These are phyloP conservation scores for Standfussiana lucernea DNA, from an alignment of 2,888 invertebrate genomes.

Conservation along the genomic window DNA sequence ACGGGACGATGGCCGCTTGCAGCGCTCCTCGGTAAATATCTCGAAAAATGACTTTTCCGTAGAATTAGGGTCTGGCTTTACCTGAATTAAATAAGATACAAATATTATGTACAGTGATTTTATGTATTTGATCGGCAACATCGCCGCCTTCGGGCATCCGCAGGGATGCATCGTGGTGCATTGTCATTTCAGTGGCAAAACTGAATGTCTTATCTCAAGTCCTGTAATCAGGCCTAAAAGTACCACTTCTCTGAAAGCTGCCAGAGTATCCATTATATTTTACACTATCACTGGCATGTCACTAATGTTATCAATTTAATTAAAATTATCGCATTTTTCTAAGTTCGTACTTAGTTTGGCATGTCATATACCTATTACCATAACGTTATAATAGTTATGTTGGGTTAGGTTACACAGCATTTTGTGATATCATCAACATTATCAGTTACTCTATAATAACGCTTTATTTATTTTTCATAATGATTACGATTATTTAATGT, in stretches of 20 bases:
- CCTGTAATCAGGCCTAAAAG: no score
- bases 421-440: not conserved
- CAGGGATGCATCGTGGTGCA: not conserved
- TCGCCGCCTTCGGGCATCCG: not conserved
- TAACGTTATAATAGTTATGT: not conserved
- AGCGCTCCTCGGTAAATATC: constrained; percentile 88
- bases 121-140: not conserved
- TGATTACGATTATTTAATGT: not conserved
- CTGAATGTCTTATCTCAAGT: not conserved
- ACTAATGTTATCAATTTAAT: not conserved
- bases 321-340: not conserved
- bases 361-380: not conserved
- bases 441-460: not conserved
- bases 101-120: not conserved
- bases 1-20: constrained; percentile 90
- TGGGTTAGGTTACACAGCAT: not conserved
- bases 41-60: constrained; percentile 90
- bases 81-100: constrained; percentile 69
- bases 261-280: no score
- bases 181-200: not conserved
- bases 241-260: no score
- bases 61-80: constrained; percentile 72
- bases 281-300: not conserved
- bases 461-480: not conserved
- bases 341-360: not conserved